Base-by-base conservation (phyloP, 2,888 invertebrate genomes). In the Diabrotica balteata region DNA sequence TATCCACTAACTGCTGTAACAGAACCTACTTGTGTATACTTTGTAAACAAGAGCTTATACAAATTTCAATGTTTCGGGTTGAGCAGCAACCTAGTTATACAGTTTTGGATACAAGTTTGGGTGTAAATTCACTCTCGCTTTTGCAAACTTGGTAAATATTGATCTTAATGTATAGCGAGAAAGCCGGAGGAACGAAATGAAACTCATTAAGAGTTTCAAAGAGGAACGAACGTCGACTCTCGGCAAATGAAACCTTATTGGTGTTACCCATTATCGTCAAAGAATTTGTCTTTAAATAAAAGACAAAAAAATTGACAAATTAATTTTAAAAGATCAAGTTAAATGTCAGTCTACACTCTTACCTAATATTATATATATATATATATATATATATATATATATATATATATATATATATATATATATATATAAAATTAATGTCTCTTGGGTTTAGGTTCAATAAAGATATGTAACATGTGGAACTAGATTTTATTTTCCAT, bases 41-140 rank as follows among this genome's bases (percentile, higher is more conserved):
- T 62, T 54, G 54, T 62, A 62, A 62, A 62, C 62, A 62, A 62
- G 47, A 55, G 54, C 32, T 62, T 55, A 62, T 62, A 62, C 62
- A 62, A 62, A 54, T 62, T 62, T 62, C 54, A 47, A 54, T 62
- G 49, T 62, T 62, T 62, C 55, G 62, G 62, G 47, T 62, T 54
- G 43, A 54, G 54, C 54, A 62, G 43, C 54, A 62, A 52, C 62
- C 55, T 62, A 62, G 61, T 61, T 61, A 62, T 54, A 62, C 62
- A 62, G 54, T 62, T 62, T 55, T 62, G 49, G 55, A 53, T 55
- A 62, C 62, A 62, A 62, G 47, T 62, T 62, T 32, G 54, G 62
- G 43, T 62, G 49, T 62, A 62, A 55, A 62, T 62, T 62, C 62
- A 62, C 62, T 62, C 49, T 62, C 54, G 62, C 62, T 62, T 47